Evolutionary conservation across 2,113 vertebrate genomes (phyloP), one percentile per base, ranked within the genome.

Genomic region (Vombatus ursinus): DNA sequence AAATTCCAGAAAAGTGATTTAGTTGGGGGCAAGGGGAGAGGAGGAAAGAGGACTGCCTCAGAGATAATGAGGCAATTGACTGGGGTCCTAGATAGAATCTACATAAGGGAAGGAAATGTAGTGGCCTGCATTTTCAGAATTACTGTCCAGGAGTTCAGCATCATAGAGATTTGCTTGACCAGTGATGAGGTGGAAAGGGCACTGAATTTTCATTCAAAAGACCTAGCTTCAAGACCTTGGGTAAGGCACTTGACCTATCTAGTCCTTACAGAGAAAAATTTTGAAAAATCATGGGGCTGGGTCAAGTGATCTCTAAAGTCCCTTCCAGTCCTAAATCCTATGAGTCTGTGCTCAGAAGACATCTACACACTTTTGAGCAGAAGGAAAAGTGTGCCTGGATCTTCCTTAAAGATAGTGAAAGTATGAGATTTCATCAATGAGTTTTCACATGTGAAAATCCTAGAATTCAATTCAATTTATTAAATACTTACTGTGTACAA

Each of bases 1-100:
- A 92, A 68, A 68, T 68, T 37, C 61, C 31, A 37, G 12, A 16
- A 68, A 68, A 4, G 12, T 68, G 14, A 68, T 68, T 61, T 31
- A 61, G 11, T 61, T 61, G 14, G 28, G 61, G 57, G 95, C 53
- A 47, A 16, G 50, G 93, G 52, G 52, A 95, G 95, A 89, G 49
- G 52, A 31, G 3, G 16, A n/a, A 16, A n/a, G 48, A 37, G 51
- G 68, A 50, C 25, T 93, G 47, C 94, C 92, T 52, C 49, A 92
- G 48, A 37, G 10, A 16, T 37, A 96, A 19, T 14, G 2, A 47
- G 49, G 4, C 31, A 37, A 14, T 77, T 90, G 51, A 93, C 47
- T 84, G 26, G 50, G 84, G 3, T n/a, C 90, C 49, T 3, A 6
- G 52, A 25, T 2, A 3, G 57, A 92, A 92, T 90, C 49, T 89